Conservation (phyloP, 2,888 invertebrate genomes). For the Charanyca ferruginea region DNA sequence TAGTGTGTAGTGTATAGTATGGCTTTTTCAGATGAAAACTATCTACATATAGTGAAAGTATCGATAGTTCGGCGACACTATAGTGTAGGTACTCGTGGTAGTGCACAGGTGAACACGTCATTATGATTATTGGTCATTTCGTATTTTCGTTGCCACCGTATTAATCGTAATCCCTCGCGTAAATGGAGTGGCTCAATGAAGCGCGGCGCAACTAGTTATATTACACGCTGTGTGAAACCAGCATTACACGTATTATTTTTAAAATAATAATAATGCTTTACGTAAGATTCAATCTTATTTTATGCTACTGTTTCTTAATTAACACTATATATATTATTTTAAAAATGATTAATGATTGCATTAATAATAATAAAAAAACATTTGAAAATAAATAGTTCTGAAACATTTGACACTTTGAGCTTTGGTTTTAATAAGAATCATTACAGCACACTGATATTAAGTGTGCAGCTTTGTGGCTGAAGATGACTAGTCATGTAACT, state of each 20-base stretch:
- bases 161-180: too few relatives aligned
- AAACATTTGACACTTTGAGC: slow-evolving; percentile 65
- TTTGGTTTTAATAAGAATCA: slow-evolving; percentile 67
- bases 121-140: too few relatives aligned
- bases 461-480: slow-evolving; percentile 32
- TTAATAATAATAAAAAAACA: slow-evolving; percentile 23
- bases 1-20: too few relatives aligned
- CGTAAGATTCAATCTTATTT: slow-evolving; percentile 36
- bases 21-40: too few relatives aligned
- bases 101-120: too few relatives aligned
- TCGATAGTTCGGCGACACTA: too few relatives aligned
- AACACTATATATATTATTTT: slow-evolving; percentile 32
- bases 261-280: slow-evolving; percentile 24
- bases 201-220: too few relatives aligned
- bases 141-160: too few relatives aligned
- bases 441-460: slow-evolving; percentile 30
- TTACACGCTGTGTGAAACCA: too few relatives aligned
- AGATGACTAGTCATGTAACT: slow-evolving; percentile 63
- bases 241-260: slow-evolving; percentile 2
- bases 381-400: slow-evolving; percentile 51
- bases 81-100: too few relatives aligned
- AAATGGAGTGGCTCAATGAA: too few relatives aligned
- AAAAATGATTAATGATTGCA: slow-evolving; percentile 30
- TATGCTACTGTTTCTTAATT: slow-evolving; percentile 11
- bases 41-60: too few relatives aligned